Percentiles rank a stretch among this genome's conserved stretches.
Evolutionary conservation across 2,888 invertebrate species (phyloP).

Genomic region (Toxonevra muliebris): DNA sequence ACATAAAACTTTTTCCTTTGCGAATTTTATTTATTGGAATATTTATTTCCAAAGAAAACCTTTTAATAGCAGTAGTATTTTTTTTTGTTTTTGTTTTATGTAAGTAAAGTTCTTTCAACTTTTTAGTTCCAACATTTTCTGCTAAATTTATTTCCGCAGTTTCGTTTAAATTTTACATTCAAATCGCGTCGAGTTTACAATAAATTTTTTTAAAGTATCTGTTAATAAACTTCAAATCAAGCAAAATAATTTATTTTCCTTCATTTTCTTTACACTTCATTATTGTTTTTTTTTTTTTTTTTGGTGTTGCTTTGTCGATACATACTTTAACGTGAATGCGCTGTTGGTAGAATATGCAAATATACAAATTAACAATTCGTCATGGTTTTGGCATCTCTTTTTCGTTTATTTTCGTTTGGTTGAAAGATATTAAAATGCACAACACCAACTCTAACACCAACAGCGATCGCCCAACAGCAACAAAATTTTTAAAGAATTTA

Average conservation of each 20-base stretch:
- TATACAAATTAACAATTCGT: conserved; percentile 33
- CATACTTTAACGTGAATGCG: background rate
- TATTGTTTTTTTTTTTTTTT: too few relatives aligned
- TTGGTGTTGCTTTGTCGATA: background rate
- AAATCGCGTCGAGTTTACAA: background rate
- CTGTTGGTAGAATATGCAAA: conserved; percentile 32
- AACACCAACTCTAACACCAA: background rate
- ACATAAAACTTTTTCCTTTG: background rate
- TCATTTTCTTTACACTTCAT: too few relatives aligned
- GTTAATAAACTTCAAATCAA: conserved; percentile 4
- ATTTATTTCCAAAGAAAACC: too few relatives aligned
- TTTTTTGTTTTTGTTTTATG: too few relatives aligned
- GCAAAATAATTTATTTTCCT: background rate
- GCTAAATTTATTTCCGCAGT: too few relatives aligned
- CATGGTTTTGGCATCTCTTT: conserved; percentile 18
- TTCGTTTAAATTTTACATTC: too few relatives aligned
- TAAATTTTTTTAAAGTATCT: background rate
- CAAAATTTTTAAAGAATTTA: too few relatives aligned
- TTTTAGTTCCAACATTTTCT: too few relatives aligned
- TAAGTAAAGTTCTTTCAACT: too few relatives aligned
- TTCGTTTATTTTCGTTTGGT: background rate
- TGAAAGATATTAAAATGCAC: conserved; percentile 10
- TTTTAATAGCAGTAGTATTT: too few relatives aligned
- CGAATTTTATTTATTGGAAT: background rate
- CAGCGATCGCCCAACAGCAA: too few relatives aligned